Conservation (phyloP, 2,888 invertebrate species). For the Drosophila ochracea region DNA sequence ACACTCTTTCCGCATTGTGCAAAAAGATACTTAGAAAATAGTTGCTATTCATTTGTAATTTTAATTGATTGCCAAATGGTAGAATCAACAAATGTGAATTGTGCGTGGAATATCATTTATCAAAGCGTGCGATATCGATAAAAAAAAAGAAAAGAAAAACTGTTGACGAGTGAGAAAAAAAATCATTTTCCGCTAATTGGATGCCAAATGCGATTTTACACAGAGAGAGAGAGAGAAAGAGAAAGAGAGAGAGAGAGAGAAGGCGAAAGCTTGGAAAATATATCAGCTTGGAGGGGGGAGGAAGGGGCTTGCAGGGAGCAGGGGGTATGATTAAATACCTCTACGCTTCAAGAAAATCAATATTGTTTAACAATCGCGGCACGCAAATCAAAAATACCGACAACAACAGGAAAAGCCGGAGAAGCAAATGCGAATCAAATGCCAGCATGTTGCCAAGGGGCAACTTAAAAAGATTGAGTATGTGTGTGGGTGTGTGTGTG, state of each 20-base stretch:
- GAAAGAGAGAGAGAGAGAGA: background rate
- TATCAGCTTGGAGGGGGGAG: background rate
- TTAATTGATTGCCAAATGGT: conserved; percentile 43
- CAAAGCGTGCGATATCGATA: conserved; percentile 12
- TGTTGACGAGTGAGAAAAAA: conserved; percentile 24
- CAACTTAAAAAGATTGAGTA: conserved; percentile 7
- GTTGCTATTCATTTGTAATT: conserved; percentile 36
- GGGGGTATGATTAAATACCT: conserved; percentile 58
- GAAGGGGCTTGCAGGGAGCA: background rate
- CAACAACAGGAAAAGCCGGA: background rate
- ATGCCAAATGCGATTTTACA: conserved; percentile 44
- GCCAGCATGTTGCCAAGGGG: conserved; percentile 52
- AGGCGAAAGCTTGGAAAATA: background rate
- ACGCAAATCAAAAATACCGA: conserved; percentile 57
- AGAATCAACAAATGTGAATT: conserved; percentile 35
- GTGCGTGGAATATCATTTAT: conserved; percentile 52
- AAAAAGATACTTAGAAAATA: conserved; percentile 14
- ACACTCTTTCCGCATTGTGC: conserved; percentile 33
- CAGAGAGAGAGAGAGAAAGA: background rate
- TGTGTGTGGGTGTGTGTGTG: too few species aligned
- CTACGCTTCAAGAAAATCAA: conserved; percentile 63
- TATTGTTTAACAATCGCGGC: conserved; percentile 66
- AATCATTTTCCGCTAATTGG: conserved; percentile 56
- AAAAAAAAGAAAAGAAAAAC: conserved; percentile 2
- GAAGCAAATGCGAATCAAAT: conserved; percentile 8